These are phyloP conservation scores for Eupsilia transversa DNA, from an alignment of 2,888 invertebrate species.

Conservation along the genomic window DNA sequence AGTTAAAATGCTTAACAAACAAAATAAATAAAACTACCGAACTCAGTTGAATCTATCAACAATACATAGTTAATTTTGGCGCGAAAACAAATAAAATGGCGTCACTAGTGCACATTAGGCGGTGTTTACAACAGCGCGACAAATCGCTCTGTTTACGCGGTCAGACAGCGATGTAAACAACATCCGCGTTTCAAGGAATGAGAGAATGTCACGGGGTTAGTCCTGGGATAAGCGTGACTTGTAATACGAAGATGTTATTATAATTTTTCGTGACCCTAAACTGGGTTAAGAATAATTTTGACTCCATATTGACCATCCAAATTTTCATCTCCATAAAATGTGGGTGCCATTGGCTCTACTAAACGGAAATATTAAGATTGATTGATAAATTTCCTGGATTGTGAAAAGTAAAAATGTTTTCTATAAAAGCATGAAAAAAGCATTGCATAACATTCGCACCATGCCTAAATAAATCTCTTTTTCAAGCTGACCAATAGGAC, in stretches of 20 bases:
- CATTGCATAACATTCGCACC: no score
- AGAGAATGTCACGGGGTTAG: constrained; percentile 43
- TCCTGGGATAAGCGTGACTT: constrained; percentile 51
- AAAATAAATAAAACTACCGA: constrained; percentile 50
- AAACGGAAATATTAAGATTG: background rate
- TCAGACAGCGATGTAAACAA: constrained; percentile 65
- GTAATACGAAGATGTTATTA: constrained; percentile 38
- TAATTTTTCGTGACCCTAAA: background rate
- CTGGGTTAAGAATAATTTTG: background rate
- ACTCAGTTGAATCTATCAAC: constrained; percentile 53
- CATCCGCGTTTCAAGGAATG: constrained; percentile 48
- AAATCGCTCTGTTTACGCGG: constrained; percentile 75
- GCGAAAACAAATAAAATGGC: constrained; percentile 67
- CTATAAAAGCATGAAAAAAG: background rate
- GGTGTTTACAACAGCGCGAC: constrained; percentile 73
- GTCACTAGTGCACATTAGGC: constrained; percentile 62
- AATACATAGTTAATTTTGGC: constrained; percentile 58
- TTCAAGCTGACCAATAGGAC: background rate
- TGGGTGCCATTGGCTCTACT: background rate
- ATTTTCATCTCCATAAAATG: background rate
- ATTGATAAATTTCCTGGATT: background rate
- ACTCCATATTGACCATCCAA: background rate
- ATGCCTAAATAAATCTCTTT: background rate
- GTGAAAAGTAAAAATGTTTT: background rate
- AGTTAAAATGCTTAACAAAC: constrained; percentile 51